Evolutionary conservation across 2,113 vertebrate species (phyloP), one percentile per base, ranked within the genome.

Genomic region (Hydrochoerus hydrochaeris): DNA sequence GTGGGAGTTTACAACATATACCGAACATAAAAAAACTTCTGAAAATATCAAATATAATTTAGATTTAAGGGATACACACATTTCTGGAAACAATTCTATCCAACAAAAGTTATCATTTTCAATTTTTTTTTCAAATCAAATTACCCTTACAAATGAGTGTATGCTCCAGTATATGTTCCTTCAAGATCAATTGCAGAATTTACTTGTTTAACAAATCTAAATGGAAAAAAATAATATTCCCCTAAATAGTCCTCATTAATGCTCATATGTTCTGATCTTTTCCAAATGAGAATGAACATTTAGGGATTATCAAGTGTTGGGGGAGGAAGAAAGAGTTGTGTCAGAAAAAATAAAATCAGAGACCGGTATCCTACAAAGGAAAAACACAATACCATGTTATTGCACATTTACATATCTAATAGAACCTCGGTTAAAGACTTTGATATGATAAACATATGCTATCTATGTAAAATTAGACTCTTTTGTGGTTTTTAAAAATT

Each of bases 21-120:
- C 16, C 30, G 7, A 16, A 3, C 80, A 83, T 86, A 22, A 97
- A 90, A 91, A 44, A 30, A 1, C 32, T 57, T 85, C 7, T 62
- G 14, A 71, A 96, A 88, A 71, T 67, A 46, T 86, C 52, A 84
- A 80, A 63, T 62, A 83, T 41, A 92, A 94, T 49, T 91, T 89
- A 46, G 2, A 46, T 82, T 91, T 91, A 86, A 65, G 28, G 58
- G 5, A 58, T 12, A 35, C 0, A 46, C 49, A 90, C 83, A 62
- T 67, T 95, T 92, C 65, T 75, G 63, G 38, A 12, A 78, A 85
- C 44, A 73, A 2, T 69, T 85, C 30, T 84, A 92, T 6, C 46
- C 9, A 81, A 30, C 96, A 85, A 93, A 62, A 81, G 1, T 85
- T 46, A 65, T 54, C 9, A 0, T 89, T 88, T 86, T 32, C 30